phyloP scores from a whole-genome alignment of 2,113 vertebrate species.

The Nothoprocta perdicaria region DNA sequence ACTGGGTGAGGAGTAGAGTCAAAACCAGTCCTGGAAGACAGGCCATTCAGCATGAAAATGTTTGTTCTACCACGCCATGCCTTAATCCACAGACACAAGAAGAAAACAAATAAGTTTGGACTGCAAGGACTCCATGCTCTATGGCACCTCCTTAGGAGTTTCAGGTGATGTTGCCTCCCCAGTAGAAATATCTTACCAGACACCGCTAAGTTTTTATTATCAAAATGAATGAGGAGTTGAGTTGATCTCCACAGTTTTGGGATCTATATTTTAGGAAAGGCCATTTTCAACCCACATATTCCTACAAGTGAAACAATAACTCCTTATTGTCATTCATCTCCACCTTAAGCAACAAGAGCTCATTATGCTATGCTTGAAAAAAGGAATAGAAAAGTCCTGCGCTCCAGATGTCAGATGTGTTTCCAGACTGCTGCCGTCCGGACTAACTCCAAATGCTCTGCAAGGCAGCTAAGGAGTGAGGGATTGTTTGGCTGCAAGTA shows the following conservation, averaged over 20 bases:
- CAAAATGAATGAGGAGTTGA: rapidly evolving
- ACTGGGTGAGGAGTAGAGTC: background rate
- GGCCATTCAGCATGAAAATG: background rate
- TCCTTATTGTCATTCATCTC: background rate
- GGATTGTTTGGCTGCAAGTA: background rate
- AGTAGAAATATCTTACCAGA: conserved; percentile 8
- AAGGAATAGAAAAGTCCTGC: background rate
- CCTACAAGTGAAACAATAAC: rapidly evolving
- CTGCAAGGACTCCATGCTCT: background rate
- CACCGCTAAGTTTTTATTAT: rapidly evolving
- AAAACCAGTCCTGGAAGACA: background rate
- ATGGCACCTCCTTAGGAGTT: background rate
- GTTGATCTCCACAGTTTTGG: background rate
- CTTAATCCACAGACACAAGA: background rate
- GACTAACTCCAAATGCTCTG: background rate
- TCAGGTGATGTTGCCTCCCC: conserved; percentile 12
- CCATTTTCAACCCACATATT: background rate
- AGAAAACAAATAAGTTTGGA: background rate
- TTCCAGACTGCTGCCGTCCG: background rate
- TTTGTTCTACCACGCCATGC: background rate
- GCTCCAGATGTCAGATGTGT: background rate
- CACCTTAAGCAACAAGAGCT: background rate
- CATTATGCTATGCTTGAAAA: background rate
- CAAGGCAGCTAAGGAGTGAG: background rate
- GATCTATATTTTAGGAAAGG: background rate